A percentile compares a stretch with the other conserved stretches of the same genome.
Conservation (phyloP, 1,140 invertebrate species). For the Lepidotrigona ventralis region DNA sequence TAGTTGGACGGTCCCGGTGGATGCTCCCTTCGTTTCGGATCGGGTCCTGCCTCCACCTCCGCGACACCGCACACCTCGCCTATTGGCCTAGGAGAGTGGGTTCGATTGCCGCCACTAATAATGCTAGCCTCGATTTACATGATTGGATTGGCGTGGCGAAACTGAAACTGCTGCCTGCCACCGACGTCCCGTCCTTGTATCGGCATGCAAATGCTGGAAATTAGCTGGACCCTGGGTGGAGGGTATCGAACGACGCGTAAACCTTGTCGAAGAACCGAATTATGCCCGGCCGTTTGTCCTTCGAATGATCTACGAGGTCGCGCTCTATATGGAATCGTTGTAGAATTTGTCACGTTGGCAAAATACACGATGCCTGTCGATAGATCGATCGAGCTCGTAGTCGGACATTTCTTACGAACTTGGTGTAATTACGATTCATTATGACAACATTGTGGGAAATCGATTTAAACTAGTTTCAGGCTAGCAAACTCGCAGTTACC, state of each 20-base stretch:
- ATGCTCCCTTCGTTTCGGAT: conserved; percentile 66
- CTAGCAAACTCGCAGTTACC: not conserved
- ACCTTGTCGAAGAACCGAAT: conserved; percentile 15
- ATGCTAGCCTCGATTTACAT: conserved; percentile 79
- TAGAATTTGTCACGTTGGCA: not conserved
- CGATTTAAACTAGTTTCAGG: not conserved
- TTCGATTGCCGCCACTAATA: conserved; percentile 78
- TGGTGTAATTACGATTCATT: not conserved
- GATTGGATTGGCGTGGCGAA: conserved; percentile 80
- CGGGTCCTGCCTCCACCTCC: conserved; percentile 42
- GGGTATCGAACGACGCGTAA: conserved; percentile 8
- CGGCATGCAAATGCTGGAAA: conserved; percentile 54
- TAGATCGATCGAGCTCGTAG: not conserved
- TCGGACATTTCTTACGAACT: not conserved
- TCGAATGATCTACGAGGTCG: not conserved
- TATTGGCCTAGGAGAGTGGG: conserved; percentile 63
- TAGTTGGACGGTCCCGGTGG: conserved; percentile 71
- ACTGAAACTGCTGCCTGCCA: conserved; percentile 74
- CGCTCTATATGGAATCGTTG: not conserved
- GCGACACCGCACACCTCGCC: conserved; percentile 23
- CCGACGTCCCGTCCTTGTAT: conserved; percentile 47
- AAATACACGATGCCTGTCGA: not conserved
- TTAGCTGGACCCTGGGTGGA: conserved; percentile 38
- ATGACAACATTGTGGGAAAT: not conserved
- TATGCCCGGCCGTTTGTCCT: not conserved